Conservation (phyloP, 1,140 invertebrate species). For the Contarinia nasturtii region DNA sequence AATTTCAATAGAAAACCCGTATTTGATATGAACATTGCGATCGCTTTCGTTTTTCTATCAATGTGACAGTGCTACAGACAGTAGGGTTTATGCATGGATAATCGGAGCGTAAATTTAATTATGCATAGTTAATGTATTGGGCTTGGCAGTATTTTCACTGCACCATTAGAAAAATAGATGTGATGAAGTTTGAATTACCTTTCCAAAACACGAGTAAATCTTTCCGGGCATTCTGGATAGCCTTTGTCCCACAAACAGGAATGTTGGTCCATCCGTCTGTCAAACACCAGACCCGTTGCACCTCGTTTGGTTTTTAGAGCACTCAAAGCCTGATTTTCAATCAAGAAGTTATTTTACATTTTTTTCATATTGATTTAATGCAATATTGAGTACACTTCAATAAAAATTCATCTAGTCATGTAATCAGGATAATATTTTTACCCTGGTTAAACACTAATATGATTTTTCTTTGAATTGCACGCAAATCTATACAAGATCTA, state of each 20-base stretch:
- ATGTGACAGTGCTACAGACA: not conserved
- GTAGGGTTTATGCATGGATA: not conserved
- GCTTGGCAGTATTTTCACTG: not conserved
- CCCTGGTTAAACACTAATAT: too few species aligned
- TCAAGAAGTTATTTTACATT: constrained; percentile 2
- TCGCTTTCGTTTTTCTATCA: not conserved
- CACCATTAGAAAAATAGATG: too few species aligned
- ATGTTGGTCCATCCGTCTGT: constrained; percentile 58
- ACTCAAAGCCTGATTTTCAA: constrained; percentile 38
- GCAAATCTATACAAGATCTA: too few species aligned
- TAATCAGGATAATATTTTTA: too few species aligned
- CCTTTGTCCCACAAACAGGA: constrained; percentile 62
- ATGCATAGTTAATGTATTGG: constrained; percentile 1
- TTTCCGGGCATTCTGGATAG: constrained; percentile 65
- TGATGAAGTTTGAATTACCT: constrained; percentile 26
- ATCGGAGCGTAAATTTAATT: not conserved
- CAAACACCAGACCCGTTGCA: constrained; percentile 59
- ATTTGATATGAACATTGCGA: too few species aligned
- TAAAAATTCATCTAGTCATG: not conserved
- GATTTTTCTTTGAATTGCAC: too few species aligned
- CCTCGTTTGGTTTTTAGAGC: constrained; percentile 33
- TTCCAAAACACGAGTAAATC: constrained; percentile 47
- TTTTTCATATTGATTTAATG: not conserved
- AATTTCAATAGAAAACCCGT: too few species aligned
- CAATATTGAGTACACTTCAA: not conserved